phyloP scores from a whole-genome alignment of 2,888 invertebrate species.

The Bombyx huttoni region DNA sequence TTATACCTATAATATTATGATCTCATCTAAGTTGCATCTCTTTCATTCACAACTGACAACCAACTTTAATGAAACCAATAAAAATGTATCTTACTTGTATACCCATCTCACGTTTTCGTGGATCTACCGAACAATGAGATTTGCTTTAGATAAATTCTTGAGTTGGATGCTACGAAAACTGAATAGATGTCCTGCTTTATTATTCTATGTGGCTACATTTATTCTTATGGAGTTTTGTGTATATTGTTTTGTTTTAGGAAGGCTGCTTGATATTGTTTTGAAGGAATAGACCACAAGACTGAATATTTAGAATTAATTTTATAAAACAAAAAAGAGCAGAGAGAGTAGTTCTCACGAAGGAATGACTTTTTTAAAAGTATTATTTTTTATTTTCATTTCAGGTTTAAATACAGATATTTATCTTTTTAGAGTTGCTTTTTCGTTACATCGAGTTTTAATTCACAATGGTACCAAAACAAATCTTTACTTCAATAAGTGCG shows the following conservation, averaged over 20 bases:
- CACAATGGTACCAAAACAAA: too few relatives aligned
- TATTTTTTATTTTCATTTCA: too few relatives aligned
- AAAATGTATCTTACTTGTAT: constrained; percentile 58
- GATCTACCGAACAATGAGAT: constrained; percentile 55
- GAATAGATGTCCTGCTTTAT: constrained; percentile 30
- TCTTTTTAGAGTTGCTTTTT: too few relatives aligned
- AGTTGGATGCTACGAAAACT: constrained; percentile 22
- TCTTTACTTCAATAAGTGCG: too few relatives aligned
- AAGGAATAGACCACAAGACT: too few relatives aligned
- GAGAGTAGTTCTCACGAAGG: too few relatives aligned
- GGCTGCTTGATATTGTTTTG: not conserved
- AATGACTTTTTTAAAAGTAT: too few relatives aligned
- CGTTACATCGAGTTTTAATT: too few relatives aligned
- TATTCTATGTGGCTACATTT: constrained; percentile 8
- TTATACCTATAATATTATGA: not conserved
- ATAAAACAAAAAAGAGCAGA: too few relatives aligned
- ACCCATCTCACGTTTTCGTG: constrained; percentile 50
- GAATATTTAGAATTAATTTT: too few relatives aligned
- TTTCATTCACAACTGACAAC: constrained; percentile 43
- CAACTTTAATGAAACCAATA: constrained; percentile 64
- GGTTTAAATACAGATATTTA: too few relatives aligned
- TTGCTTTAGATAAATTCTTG: constrained; percentile 51
- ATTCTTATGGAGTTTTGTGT: constrained; percentile 1
- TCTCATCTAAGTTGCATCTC: constrained; percentile 45
- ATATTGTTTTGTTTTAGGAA: not conserved